Evolutionary conservation across 2,888 invertebrate species (phyloP).

Genomic region (Eristalinus sepulchralis): DNA sequence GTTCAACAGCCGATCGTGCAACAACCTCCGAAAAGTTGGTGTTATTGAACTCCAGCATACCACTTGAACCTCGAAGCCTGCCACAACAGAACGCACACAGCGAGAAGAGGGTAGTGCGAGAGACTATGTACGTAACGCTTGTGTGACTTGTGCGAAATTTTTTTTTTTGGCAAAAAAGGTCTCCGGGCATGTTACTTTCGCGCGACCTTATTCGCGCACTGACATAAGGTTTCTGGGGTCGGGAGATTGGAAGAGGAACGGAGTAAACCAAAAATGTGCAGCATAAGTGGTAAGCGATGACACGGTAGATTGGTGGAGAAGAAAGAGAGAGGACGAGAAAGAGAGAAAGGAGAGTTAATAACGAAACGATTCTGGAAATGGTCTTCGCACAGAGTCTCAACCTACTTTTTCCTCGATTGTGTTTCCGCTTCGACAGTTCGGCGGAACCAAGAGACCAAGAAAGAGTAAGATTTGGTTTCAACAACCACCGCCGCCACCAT

Average conservation of each 20-base stretch:
- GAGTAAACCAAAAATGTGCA: constrained; percentile 48
- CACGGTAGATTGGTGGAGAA: constrained; percentile 26
- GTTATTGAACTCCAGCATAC: constrained; percentile 50
- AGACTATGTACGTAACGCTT: neutral
- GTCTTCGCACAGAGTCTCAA: constrained; percentile 67
- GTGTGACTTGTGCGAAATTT: constrained; percentile 24
- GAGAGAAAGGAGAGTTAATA: constrained; percentile 48
- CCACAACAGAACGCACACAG: neutral
- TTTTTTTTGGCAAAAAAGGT: constrained; percentile 17
- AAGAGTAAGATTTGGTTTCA: constrained; percentile 58
- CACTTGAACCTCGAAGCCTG: neutral
- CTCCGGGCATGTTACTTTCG: constrained; percentile 55
- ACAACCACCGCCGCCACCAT: constrained; percentile 35
- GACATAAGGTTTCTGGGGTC: neutral
- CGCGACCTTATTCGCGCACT: constrained; percentile 59
- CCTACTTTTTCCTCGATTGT: constrained; percentile 68
- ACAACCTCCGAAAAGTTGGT: constrained; percentile 26
- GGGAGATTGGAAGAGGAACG: constrained; percentile 6
- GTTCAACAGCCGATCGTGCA: constrained; percentile 58
- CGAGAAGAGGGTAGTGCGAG: neutral
- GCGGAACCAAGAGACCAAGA: constrained; percentile 39
- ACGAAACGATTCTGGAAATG: constrained; percentile 69
- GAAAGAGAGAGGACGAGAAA: neutral
- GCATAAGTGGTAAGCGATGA: constrained; percentile 40
- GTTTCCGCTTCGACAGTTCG: constrained; percentile 56